Evolutionary conservation across 2,113 vertebrate species (phyloP), one percentile per base, ranked within the genome.

Genomic region (Phoenicopterus ruber): DNA sequence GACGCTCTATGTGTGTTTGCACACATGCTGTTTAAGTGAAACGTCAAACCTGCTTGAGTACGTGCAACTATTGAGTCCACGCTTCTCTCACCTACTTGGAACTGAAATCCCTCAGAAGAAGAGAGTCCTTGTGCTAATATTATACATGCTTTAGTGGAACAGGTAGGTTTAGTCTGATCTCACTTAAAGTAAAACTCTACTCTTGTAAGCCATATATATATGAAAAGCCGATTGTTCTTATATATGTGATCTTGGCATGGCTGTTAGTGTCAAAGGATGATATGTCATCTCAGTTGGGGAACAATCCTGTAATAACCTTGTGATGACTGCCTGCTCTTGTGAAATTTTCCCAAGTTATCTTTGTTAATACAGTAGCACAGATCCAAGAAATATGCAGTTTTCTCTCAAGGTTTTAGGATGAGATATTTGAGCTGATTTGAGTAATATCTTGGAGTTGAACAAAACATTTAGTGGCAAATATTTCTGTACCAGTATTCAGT

Each of bases 141-240:
- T 73, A n/a, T 46, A 19, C 21, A 10, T 77, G 13, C 17, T 83
- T 47, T 79, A 76, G n/a, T 84, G 42, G 50, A 93, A 89, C 52
- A 28, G 18, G 18, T 79, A 59, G 47, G 24, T n/a, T n/a, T 94
- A 58, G 47, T n/a, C n/a, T n/a, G 26, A 67, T 65, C 86, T 59
- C 50, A 67, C 24, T 50, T 73, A 44, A 72, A 87, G 22, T 21
- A 86, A 87, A 81, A 46, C n/a, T 36, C 29, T 65, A 3, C 14
- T 57, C 7, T 74, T 71, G 6, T 57, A 86, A 91, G 21, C 12
- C n/a, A n/a, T 0, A 0, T 57, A 10, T 26, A 5, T 36, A 3
- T 44, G 14, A 52, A 81, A 62, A 70, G 12, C 11, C 2, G 1
- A 15, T 87, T 70, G 8, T 65, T 62, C 34, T 85, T 65, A 25